Percentiles rank a stretch among this genome's conserved stretches.
Conservation (phyloP, 2,797 vertebrate species). For the Chelon auratus region DNA sequence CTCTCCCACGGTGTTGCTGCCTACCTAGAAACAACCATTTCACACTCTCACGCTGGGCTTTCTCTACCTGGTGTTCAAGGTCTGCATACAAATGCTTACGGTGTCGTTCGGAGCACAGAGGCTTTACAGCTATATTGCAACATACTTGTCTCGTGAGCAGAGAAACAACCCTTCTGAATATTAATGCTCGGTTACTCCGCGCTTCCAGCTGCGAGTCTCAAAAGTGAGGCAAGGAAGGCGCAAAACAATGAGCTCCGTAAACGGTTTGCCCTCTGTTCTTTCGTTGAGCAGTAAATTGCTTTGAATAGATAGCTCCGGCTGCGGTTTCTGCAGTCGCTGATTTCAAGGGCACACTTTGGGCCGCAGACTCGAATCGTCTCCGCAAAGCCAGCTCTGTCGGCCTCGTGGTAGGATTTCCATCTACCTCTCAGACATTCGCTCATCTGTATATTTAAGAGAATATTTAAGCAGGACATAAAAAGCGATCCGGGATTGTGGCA, state of each 20-base stretch:
- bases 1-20: slow-evolving; percentile 53
- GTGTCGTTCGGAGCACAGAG: slow-evolving; percentile 47
- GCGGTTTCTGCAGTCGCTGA: slow-evolving; percentile 37
- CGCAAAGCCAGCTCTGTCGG: slow-evolving; percentile 31
- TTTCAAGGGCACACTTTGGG: slow-evolving; percentile 30
- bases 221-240: slow-evolving; percentile 67
- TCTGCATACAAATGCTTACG: slow-evolving; percentile 52
- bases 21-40: slow-evolving; percentile 28
- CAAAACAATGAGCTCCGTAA: slow-evolving; percentile 66
- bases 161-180: slow-evolving; percentile 71
- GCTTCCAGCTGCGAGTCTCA: slow-evolving; percentile 58
- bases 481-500: slow-evolving; percentile 50
- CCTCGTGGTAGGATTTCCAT: slow-evolving; percentile 25
- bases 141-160: slow-evolving; percentile 62
- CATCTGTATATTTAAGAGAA: slow-evolving; percentile 47
- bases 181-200: slow-evolving; percentile 70
- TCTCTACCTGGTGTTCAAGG: slow-evolving; percentile 11
- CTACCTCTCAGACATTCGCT: slow-evolving; percentile 4
- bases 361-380: slow-evolving; percentile 16
- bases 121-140: slow-evolving; percentile 57
- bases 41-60: slow-evolving; percentile 35
- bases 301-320: slow-evolving; percentile 43
- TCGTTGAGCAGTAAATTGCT: slow-evolving; percentile 61
- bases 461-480: slow-evolving; percentile 42
- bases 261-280: slow-evolving; percentile 49